Base-by-base conservation (phyloP, 2,888 invertebrate genomes). In the Acleris cristana region DNA sequence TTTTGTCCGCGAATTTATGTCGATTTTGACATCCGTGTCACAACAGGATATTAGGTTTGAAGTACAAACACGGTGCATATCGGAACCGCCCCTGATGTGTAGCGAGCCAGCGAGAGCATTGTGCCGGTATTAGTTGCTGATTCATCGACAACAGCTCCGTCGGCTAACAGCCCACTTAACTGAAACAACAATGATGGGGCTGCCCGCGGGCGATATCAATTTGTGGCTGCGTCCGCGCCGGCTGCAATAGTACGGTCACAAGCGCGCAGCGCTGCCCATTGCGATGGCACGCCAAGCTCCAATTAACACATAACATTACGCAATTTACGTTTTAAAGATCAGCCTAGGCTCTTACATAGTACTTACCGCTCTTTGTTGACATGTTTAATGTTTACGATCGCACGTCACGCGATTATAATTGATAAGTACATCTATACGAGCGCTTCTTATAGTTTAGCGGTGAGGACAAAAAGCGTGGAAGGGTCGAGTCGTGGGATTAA, bases 11-110 rank as follows among this genome's bases (percentile, higher is more conserved):
- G 69, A 74, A 71, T 75, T 67, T 74, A 73, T 74, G 63, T 72
- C 75, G 69, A 75, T 72, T 76, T 76, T 72, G 58, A 71, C 66
- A 70, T 69, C 62, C 66, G 68, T 76, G 73, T 71, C 71, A 75
- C 69, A 70, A 71, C 67, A 70, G 69, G 70, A 74, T 71, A 70
- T 78, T 78, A 74, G 73, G 75, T 73, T 61, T 54, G 63, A 73
- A 75, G 74, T 72, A 75, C 74, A 76, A 70, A 62, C 69, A 72
- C 57, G 69, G 56, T 63, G 62, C 66, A 64, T 52, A 62, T 61
- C 57, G 52, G 61, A 73, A 73, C 82, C 82, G 81, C 82, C 84
- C 76, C 72, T 80, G 75, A 75, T 82, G 75, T 83, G 82, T 83
- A 76, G 72, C 62, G 68, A 72, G 72, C 82, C 82, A 76, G 72